Percentiles rank a stretch among this genome's conserved stretches.
Conservation (phyloP, 2,113 vertebrate genomes). For the Cottus gobio region DNA sequence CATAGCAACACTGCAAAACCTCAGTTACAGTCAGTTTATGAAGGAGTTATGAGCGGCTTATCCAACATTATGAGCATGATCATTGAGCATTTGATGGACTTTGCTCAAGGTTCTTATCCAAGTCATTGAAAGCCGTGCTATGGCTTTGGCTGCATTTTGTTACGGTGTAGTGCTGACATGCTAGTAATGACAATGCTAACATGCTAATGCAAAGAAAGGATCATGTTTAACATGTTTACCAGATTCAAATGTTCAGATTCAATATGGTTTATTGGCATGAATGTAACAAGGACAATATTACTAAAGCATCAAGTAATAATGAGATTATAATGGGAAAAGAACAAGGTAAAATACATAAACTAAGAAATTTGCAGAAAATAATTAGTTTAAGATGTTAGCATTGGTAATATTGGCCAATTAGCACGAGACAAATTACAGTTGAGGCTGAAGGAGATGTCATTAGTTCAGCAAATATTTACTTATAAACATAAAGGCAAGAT, state of each 20-base stretch:
- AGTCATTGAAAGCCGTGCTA: not conserved
- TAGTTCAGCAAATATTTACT: not conserved
- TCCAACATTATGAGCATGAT: not conserved
- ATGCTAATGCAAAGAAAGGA: not conserved
- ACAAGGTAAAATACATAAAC: not conserved
- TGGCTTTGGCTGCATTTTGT: not conserved
- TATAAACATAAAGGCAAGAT: not conserved
- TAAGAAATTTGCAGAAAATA: not conserved
- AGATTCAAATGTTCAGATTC: not conserved
- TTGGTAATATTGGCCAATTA: no score
- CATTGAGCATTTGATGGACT: not conserved
- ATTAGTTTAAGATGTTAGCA: not conserved
- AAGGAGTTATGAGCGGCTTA: not conserved
- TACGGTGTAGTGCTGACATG: not conserved
- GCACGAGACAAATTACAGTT: not conserved
- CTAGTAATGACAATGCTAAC: not conserved
- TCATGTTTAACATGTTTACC: not conserved
- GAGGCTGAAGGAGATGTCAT: not conserved
- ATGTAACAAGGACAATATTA: not conserved
- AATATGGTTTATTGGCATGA: not conserved
- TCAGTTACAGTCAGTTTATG: not conserved
- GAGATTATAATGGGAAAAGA: not conserved
- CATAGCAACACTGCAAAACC: not conserved
- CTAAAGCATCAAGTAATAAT: not conserved
- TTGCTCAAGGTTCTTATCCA: constrained; percentile 1